A percentile compares a stretch with the other conserved stretches of the same genome.
Evolutionary conservation across 2,888 invertebrate species (phyloP).

Genomic region (Imbricaverruca yamaguchii): DNA sequence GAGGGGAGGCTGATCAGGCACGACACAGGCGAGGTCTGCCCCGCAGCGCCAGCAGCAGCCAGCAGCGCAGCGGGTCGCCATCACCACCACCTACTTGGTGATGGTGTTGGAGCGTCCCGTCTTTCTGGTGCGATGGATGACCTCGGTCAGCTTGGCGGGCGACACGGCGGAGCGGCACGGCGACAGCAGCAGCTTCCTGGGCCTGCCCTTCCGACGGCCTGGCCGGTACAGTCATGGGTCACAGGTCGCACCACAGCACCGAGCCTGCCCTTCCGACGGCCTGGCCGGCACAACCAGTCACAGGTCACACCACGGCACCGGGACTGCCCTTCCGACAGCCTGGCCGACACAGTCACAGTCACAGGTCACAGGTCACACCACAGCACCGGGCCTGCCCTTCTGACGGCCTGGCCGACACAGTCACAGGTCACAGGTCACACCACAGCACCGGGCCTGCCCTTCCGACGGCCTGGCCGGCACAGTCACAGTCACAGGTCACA

Average conservation of each 20-base stretch:
- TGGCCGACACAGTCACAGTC: background rate
- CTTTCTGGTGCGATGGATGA: background rate
- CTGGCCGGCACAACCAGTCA: background rate
- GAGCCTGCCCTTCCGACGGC: background rate
- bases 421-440: background rate
- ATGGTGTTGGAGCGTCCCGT: background rate
- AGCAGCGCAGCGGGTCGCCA: background rate
- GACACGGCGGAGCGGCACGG: background rate
- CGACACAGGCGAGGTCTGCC: background rate
- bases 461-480: background rate
- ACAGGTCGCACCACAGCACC: background rate
- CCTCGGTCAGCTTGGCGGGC: background rate
- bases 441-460: background rate
- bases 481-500: background rate
- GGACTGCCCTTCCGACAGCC: background rate
- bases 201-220: background rate
- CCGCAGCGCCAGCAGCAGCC: background rate
- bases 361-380: too few relatives aligned
- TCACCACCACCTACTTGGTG: background rate
- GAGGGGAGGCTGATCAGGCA: background rate
- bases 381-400: too few relatives aligned
- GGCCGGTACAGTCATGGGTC: background rate
- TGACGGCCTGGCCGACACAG: background rate
- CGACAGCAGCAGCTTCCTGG: background rate
- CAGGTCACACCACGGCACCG: background rate